Conservation (phyloP, 2,888 invertebrate species). For the Drosophila diplacantha region DNA sequence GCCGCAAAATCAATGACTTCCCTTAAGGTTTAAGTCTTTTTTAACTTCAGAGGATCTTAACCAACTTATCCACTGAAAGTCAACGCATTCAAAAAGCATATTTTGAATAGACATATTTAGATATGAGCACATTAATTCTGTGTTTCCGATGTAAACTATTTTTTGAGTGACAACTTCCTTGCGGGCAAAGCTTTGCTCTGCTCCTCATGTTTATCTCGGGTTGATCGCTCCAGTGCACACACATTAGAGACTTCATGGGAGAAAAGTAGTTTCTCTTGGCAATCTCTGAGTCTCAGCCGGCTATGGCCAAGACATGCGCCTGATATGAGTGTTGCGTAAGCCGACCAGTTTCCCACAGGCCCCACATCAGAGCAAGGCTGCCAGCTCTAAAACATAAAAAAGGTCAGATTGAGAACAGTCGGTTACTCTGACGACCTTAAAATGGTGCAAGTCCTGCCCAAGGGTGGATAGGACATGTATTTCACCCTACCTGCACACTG, state of each 20-base stretch:
- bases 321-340: constrained; percentile 46
- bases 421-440: constrained; percentile 39
- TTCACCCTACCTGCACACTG: constrained; percentile 18
- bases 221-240: constrained; percentile 17
- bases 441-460: constrained; percentile 15
- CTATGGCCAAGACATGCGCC: constrained; percentile 32
- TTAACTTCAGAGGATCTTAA: too few relatives aligned
- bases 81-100: not conserved
- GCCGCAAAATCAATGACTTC: too few relatives aligned
- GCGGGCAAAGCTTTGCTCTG: constrained; percentile 8
- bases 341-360: constrained; percentile 48
- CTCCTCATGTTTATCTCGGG: constrained; percentile 23
- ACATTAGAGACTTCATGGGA: constrained; percentile 8
- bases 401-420: constrained; percentile 9
- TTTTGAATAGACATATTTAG: not conserved
- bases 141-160: constrained; percentile 8
- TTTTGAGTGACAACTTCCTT: constrained; percentile 14
- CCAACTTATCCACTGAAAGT: too few relatives aligned
- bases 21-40: too few relatives aligned
- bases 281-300: constrained; percentile 3
- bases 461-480: not conserved
- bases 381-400: not conserved
- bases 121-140: constrained; percentile 3
- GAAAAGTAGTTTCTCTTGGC: constrained; percentile 45
- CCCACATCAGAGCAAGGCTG: not conserved